These are phyloP conservation scores for Atractosteus spatula DNA, from an alignment of 2,113 vertebrate species.

Conservation along the genomic window DNA sequence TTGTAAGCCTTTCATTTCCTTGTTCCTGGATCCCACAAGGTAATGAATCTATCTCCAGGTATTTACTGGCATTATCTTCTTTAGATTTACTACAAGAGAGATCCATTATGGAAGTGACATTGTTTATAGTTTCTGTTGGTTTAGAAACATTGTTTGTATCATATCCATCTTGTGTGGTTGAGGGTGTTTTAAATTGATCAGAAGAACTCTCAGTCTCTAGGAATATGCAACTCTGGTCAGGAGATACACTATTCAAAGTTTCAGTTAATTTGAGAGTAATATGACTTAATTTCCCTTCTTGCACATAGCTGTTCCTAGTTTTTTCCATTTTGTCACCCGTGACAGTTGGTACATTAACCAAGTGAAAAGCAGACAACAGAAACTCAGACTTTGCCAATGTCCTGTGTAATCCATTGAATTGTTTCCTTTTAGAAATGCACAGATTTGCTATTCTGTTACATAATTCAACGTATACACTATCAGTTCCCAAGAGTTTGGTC, in stretches of 20 bases:
- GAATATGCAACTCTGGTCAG: not conserved
- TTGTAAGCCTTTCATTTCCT: not conserved
- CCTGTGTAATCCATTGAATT: not conserved
- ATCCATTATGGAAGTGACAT: not conserved
- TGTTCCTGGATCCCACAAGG: not conserved
- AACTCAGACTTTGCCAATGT: no score
- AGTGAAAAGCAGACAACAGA: no score
- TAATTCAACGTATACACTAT: conserved; percentile 20
- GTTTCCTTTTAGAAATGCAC: conserved; percentile 17
- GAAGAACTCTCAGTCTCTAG: not conserved
- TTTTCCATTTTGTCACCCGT: no score
- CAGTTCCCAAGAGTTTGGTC: conserved; percentile 22
- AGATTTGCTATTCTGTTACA: conserved; percentile 26
- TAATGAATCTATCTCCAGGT: not conserved
- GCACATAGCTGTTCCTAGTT: not conserved
- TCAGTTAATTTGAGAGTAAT: not conserved
- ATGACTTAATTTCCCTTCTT: not conserved
- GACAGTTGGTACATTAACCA: no score
- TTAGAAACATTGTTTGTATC: not conserved
- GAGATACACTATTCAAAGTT: not conserved
- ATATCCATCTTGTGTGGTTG: not conserved
- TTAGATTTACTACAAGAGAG: not conserved
- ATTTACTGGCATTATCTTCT: not conserved
- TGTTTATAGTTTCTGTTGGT: not conserved
- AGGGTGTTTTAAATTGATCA: not conserved